A percentile compares a stretch with the other conserved stretches of the same genome.
phyloP scores from a whole-genome alignment of 1,140 invertebrate species.

The Metaphire vulgaris region DNA sequence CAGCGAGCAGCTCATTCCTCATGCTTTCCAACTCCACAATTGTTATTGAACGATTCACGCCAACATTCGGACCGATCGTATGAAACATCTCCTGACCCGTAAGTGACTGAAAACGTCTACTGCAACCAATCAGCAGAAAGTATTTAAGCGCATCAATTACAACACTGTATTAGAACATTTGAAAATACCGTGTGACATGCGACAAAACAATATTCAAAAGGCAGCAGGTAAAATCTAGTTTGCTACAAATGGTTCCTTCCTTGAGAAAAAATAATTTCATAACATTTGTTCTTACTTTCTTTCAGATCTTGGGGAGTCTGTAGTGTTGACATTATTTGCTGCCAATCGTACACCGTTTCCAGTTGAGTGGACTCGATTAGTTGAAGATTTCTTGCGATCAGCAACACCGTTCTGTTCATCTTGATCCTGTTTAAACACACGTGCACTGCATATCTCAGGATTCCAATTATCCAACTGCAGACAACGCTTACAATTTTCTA shows the following conservation, averaged over 20 bases:
- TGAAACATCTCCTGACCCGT: conserved; percentile 36
- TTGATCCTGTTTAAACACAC: too few relatives aligned
- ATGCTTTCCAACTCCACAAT: conserved; percentile 71
- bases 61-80: neutral
- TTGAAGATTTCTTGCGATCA: neutral
- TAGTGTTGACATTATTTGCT: neutral
- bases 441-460: too few relatives aligned
- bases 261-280: too few relatives aligned
- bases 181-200: too few relatives aligned
- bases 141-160: too few relatives aligned
- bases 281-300: neutral
- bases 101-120: conserved; percentile 37
- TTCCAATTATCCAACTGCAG: too few relatives aligned
- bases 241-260: too few relatives aligned
- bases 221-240: too few relatives aligned
- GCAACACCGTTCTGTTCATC: neutral
- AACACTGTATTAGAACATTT: too few relatives aligned
- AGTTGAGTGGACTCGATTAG: neutral
- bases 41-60: conserved; percentile 23
- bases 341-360: neutral
- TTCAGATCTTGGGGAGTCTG: neutral
- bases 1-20: conserved; percentile 83
- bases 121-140: conserved; percentile 34
- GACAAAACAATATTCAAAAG: too few relatives aligned
- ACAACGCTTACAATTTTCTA: too few relatives aligned